Evolutionary conservation across 2,797 vertebrate species (phyloP), one percentile per base, ranked within the genome.

Genomic region (Trachurus trachurus): DNA sequence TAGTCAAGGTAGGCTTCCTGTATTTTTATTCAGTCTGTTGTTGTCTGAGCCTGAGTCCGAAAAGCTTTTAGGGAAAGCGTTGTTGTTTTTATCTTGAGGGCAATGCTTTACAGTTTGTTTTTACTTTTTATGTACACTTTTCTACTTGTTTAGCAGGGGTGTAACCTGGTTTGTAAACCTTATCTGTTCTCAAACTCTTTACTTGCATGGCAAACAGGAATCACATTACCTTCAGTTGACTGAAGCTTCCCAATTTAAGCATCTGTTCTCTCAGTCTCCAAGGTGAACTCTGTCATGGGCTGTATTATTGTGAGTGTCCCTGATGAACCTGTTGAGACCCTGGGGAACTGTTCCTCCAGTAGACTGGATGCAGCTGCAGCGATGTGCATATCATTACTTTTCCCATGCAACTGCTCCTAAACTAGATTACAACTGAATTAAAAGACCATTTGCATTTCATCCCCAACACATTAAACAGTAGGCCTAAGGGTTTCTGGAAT

Each of bases 1-100:
- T 71, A 78, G 31, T 71, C 76, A 89, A 93, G 94, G 94, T 94
- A 93, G 90, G 92, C 81, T 66, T 87, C 72, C 70, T 75, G 70
- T 80, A 61, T 76, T 83, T 57, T 77, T 39, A n/a, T 71, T 66
- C 9, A 1, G 9, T 66, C 56, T 0, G 5, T 64, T 58, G 0
- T 53, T 62, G 44, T 68, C 54, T 39, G 39, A 81, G 34, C 31
- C 42, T 54, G 21, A 26, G 40, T 62, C 62, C 37, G 69, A 9
- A 0, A 45, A 42, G 19, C 21, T 9, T 9, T 58, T 1, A 39
- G 21, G 37, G 22, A 64, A 47, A 42, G 37, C 49, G 9, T 42
- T 74, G 13, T 19, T 13, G 1, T 40, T 26, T 34, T 37, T 56
- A 22, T 42, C 37, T 71, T 61, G 4, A 57, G 19, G 9, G 15